Evolutionary conservation across 2,113 vertebrate genomes (phyloP).

Genomic region (Coturnix japonica): DNA sequence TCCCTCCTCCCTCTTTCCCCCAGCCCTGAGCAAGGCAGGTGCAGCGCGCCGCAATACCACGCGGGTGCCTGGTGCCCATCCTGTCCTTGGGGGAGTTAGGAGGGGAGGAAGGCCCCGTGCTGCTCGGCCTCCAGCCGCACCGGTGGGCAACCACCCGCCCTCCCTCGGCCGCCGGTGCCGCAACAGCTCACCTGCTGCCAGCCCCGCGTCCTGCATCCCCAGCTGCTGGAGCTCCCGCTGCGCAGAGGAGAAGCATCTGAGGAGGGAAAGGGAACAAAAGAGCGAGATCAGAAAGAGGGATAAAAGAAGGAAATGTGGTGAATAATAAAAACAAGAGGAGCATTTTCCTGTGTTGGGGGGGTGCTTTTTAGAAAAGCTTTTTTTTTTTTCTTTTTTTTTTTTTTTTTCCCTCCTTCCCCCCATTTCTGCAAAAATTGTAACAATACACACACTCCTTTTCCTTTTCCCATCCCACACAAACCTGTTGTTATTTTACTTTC

Average conservation of each 20-base stretch:
- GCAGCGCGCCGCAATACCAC: background rate
- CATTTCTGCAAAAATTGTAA: conserved; percentile 47
- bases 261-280: conserved; percentile 56
- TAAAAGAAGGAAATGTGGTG: conserved; percentile 32
- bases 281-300: conserved; percentile 33
- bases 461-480: conserved; percentile 51
- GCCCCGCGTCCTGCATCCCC: background rate
- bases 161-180: background rate
- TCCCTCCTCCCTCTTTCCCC: background rate
- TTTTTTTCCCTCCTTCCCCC: background rate
- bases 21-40: background rate
- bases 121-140: background rate
- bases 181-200: background rate
- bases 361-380: background rate
- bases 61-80: background rate
- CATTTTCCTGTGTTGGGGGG: background rate
- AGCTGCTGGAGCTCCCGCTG: conserved; percentile 11
- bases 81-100: background rate
- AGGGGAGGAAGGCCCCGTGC: background rate
- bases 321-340: conserved; percentile 52
- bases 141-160: fast-evolving
- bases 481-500: conserved; percentile 66
- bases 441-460: conserved; percentile 29
- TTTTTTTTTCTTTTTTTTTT: background rate
- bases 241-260: background rate